phyloP scores from a whole-genome alignment of 2,113 vertebrate genomes.

The Climacteris rufus region DNA sequence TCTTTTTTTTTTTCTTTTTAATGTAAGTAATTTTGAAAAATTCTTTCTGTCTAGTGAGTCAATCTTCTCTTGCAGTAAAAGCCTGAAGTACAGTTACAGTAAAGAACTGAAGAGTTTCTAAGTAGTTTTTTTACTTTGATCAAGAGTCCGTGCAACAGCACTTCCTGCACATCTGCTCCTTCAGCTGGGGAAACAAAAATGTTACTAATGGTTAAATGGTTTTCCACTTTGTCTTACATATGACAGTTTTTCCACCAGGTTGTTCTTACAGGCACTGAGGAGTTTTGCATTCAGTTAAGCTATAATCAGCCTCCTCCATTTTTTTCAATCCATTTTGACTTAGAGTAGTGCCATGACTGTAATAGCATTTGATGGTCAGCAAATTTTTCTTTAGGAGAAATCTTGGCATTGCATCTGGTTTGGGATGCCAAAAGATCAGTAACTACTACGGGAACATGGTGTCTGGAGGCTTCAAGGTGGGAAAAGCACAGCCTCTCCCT shows the following conservation, averaged over 20 bases:
- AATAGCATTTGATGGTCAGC: not conserved
- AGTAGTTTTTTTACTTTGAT: conserved; percentile 2
- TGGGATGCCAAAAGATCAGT: not conserved
- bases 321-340: not conserved
- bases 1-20: not conserved
- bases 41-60: not conserved
- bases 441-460: not conserved
- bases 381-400: not conserved
- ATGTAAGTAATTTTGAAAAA: not conserved
- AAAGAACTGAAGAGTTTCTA: not conserved
- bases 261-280: not conserved
- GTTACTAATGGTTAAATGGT: not conserved
- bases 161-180: not conserved
- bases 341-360: not conserved
- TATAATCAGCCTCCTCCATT: not conserved
- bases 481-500: not conserved
- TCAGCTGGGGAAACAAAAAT: not conserved
- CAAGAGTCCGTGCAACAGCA: not conserved
- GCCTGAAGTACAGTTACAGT: not conserved
- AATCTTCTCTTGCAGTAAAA: not conserved
- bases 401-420: not conserved
- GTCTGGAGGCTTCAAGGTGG: not conserved
- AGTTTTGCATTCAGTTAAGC: not conserved
- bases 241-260: not conserved
- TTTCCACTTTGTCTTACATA: not conserved